Percentiles rank a stretch among this genome's conserved stretches.
These are phyloP conservation scores for Heterodera carotae DNA, from an alignment of 1,140 invertebrate genomes.

Conservation along the genomic window DNA sequence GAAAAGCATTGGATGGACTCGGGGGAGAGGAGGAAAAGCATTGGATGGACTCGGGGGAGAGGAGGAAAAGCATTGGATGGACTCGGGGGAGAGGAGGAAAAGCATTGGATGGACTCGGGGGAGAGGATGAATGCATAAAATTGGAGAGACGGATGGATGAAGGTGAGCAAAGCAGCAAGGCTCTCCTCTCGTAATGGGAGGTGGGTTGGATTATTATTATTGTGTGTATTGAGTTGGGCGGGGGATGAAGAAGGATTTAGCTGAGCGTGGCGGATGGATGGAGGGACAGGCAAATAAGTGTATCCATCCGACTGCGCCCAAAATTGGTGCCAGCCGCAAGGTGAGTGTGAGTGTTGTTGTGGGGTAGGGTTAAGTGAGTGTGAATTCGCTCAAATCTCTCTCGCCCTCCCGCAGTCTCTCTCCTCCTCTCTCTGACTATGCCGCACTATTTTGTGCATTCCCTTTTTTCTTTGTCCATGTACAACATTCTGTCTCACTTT, in stretches of 20 bases:
- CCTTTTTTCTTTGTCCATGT: neutral
- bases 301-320: neutral
- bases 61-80: no score
- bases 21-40: constrained; percentile 3
- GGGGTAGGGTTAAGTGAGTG: neutral
- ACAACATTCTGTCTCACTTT: neutral
- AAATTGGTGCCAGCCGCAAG: constrained; percentile 1
- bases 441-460: neutral
- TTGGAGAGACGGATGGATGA: neutral
- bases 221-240: neutral
- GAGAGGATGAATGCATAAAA: neutral
- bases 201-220: constrained; percentile 2
- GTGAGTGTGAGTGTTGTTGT: neutral
- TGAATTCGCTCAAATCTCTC: neutral
- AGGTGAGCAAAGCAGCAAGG: neutral
- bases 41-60: neutral
- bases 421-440: neutral
- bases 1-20: no score
- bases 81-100: no score
- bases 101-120: no score
- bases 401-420: neutral
- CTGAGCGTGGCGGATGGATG: no score
- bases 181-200: neutral
- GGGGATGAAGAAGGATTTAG: neutral
- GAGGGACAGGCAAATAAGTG: neutral